phyloP scores from a whole-genome alignment of 35 echinoderm and acorn worm species.

The Lytechinus variegatus region DNA sequence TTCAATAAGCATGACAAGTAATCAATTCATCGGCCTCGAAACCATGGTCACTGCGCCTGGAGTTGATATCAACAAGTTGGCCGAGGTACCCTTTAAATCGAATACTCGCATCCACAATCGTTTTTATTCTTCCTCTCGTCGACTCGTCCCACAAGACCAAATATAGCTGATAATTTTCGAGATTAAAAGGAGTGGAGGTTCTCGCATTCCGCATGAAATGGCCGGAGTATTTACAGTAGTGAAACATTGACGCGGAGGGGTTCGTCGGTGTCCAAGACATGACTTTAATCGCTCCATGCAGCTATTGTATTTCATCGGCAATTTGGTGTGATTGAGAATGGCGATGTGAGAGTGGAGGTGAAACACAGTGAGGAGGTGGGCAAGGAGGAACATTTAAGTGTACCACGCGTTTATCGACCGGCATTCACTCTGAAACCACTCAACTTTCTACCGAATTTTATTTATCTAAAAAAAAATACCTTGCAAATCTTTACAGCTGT shows the following conservation, averaged over 20 bases:
- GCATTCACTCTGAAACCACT: no score
- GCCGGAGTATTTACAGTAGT: conserved; percentile 24
- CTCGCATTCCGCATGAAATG: conserved; percentile 26
- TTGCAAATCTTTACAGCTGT: no score
- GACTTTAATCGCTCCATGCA: conserved; percentile 15
- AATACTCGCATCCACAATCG: neutral
- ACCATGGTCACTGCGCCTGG: neutral
- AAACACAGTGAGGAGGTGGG: neutral
- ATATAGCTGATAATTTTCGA: conserved; percentile 42
- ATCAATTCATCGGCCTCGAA: no score
- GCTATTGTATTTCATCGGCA: conserved; percentile 34
- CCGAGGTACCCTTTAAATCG: neutral
- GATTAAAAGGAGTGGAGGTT: conserved; percentile 21
- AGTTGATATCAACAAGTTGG: neutral
- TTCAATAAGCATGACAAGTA: no score
- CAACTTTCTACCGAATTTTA: no score
- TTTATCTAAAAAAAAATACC: no score
- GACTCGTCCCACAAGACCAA: neutral
- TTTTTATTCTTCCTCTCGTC: neutral
- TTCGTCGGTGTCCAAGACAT: neutral
- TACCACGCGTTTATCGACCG: no score
- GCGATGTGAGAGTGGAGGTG: neutral
- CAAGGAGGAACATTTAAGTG: neutral
- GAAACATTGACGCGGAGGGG: conserved; percentile 22
- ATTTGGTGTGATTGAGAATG: conserved; percentile 37